Percentiles rank a stretch among this genome's conserved stretches.
Evolutionary conservation across 2,113 vertebrate genomes (phyloP).

Genomic region (Phyllopteryx taeniolatus): DNA sequence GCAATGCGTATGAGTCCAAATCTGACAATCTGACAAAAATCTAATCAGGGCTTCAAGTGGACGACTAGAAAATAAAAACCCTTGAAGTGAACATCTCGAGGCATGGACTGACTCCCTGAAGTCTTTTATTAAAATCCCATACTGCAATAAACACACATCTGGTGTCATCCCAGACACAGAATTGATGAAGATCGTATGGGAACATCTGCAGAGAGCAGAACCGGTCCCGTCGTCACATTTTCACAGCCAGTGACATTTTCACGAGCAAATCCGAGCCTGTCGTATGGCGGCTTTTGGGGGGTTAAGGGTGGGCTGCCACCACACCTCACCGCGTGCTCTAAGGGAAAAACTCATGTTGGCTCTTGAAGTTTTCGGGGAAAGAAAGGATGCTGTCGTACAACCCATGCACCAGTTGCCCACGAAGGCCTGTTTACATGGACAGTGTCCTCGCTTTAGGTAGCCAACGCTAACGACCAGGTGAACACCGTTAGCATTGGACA

Average conservation of each 20-base stretch:
- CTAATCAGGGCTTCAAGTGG: background rate
- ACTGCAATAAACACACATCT: background rate
- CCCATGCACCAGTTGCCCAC: conserved; percentile 10
- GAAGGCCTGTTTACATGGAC: conserved; percentile 63
- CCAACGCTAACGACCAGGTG: conserved; percentile 12
- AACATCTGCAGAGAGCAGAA: conserved; percentile 23
- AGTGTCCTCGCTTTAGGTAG: conserved; percentile 41
- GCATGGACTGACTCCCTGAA: too few relatives aligned
- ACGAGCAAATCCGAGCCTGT: background rate
- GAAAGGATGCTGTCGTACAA: conserved; percentile 50
- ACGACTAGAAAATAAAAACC: background rate
- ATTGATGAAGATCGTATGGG: background rate
- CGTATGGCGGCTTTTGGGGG: background rate
- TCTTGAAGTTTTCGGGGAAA: conserved; percentile 1
- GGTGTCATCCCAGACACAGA: background rate
- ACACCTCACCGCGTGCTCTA: background rate
- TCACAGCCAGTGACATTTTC: conserved; percentile 16
- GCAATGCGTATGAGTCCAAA: background rate
- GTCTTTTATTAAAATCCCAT: background rate
- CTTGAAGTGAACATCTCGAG: background rate
- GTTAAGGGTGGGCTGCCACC: background rate
- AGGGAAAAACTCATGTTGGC: background rate
- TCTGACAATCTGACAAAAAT: background rate
- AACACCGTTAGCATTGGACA: conserved; percentile 11
- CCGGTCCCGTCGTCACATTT: conserved; percentile 15